Evolutionary conservation across 2,888 invertebrate genomes (phyloP).

Genomic region (Leucophenga montana): DNA sequence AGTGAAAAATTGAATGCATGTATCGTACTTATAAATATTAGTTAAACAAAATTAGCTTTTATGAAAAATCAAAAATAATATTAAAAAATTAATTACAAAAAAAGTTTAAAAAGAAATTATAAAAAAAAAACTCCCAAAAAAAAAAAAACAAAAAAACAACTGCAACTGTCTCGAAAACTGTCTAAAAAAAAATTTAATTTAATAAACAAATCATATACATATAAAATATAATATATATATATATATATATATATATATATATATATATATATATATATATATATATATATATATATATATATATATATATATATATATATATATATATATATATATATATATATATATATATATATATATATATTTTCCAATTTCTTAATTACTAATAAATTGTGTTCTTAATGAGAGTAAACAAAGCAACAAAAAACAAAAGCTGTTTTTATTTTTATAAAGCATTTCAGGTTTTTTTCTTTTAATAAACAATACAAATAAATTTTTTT

Average conservation of each 20-base stretch:
- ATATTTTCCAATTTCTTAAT: conserved; percentile 6
- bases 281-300: neutral
- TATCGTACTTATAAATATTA: conserved; percentile 23
- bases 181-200: no score
- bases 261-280: neutral
- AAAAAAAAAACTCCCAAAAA: neutral
- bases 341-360: neutral
- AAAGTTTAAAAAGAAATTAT: neutral
- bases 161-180: conserved; percentile 1
- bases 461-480: no score
- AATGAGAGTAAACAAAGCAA: conserved; percentile 3
- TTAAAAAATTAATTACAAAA: neutral
- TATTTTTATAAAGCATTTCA: neutral
- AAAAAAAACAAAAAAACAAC: no score
- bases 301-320: no score
- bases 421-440: neutral
- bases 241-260: neutral
- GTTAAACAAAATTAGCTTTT: conserved; percentile 10
- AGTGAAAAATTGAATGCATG: neutral
- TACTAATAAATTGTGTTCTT: conserved; percentile 20
- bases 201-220: no score
- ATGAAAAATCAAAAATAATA: conserved; percentile 10
- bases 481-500: no score
- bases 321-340: no score
- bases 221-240: no score